A percentile compares a stretch with the other conserved stretches of the same genome.
Conservation (phyloP, 2,797 vertebrate genomes). For the Botia kubotai region DNA sequence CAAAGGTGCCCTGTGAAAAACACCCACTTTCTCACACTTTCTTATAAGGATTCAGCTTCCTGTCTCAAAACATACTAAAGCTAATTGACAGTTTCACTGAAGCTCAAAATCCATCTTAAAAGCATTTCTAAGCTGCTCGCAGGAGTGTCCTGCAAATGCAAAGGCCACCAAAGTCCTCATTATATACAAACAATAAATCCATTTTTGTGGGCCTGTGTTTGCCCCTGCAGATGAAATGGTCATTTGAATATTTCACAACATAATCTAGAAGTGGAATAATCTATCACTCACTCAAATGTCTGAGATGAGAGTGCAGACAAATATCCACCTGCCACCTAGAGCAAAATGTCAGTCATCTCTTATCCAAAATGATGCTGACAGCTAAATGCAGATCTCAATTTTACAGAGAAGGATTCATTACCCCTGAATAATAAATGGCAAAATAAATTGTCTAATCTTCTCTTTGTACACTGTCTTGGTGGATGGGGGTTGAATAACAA, state of each 20-base stretch:
- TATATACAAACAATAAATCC: constrained; percentile 60
- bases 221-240: constrained; percentile 56
- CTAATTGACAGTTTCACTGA: background rate
- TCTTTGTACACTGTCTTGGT: constrained; percentile 58
- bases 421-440: constrained; percentile 77
- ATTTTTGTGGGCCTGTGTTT: constrained; percentile 44
- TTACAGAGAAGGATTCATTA: constrained; percentile 76
- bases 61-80: background rate
- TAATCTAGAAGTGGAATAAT: constrained; percentile 62
- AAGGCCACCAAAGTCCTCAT: constrained; percentile 41
- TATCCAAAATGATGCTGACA: constrained; percentile 80
- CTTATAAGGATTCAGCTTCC: background rate
- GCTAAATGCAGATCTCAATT: constrained; percentile 78
- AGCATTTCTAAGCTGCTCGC: background rate
- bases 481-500: constrained; percentile 23
- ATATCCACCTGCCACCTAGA: constrained; percentile 66
- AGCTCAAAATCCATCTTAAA: constrained; percentile 8
- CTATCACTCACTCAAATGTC: constrained; percentile 66
- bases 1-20: background rate
- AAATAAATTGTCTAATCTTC: constrained; percentile 76
- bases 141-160: constrained; percentile 9
- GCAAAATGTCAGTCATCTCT: constrained; percentile 81
- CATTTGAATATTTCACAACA: constrained; percentile 72
- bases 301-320: constrained; percentile 74
- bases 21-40: background rate